phyloP scores from a whole-genome alignment of 2,113 vertebrate genomes.

The Osmerus eperlanus region DNA sequence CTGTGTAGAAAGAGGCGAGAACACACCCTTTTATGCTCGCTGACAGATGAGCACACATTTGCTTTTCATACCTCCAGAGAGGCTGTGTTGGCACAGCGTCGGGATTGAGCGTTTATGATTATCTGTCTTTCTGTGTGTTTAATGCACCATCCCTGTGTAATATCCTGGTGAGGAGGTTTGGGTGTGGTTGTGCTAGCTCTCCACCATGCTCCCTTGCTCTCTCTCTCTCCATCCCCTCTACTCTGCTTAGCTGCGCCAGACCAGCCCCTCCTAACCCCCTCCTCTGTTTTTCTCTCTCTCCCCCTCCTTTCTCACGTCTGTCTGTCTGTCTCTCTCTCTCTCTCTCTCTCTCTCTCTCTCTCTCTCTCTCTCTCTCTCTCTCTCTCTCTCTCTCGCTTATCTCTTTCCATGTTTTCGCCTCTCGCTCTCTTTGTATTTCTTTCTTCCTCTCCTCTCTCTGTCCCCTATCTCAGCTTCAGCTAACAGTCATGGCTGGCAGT shows the following conservation, averaged over 20 bases:
- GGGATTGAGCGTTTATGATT: too few relatives aligned
- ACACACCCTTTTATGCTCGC: too few relatives aligned
- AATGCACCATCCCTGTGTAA: neutral
- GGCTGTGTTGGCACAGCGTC: too few relatives aligned
- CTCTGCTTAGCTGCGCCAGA: neutral
- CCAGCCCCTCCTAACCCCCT: neutral
- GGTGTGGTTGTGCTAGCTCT: neutral
- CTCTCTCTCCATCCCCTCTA: neutral
- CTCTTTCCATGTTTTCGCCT: neutral
- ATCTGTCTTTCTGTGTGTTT: neutral
- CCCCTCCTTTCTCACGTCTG: neutral
- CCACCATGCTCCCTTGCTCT: neutral
- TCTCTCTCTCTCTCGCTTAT: neutral
- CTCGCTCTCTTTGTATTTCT: neutral
- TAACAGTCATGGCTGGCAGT: slow-evolving; percentile 19
- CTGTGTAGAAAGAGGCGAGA: too few relatives aligned
- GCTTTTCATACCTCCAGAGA: too few relatives aligned
- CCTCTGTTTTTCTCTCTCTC: neutral
- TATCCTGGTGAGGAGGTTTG: neutral
- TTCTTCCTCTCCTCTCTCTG: neutral
- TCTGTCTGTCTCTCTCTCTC: neutral
- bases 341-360: neutral
- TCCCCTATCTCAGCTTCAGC: slow-evolving; percentile 8
- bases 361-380: neutral
- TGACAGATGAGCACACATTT: too few relatives aligned